Percentiles rank a stretch among this genome's conserved stretches.
phyloP scores from a whole-genome alignment of 2,113 vertebrate genomes.

The Globicephala melas region DNA sequence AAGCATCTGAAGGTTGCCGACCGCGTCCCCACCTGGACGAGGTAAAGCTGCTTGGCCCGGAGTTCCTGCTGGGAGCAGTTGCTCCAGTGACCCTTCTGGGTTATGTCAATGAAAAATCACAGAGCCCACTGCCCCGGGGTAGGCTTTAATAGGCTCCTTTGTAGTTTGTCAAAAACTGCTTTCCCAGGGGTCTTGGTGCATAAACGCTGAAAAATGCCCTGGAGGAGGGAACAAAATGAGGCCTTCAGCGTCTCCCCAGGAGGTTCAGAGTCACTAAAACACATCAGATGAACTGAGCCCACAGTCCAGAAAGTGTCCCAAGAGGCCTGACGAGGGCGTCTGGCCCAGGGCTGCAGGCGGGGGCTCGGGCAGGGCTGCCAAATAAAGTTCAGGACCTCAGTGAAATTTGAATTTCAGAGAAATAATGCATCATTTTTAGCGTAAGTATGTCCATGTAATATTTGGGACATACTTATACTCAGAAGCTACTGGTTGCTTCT shows the following conservation, averaged over 20 bases:
- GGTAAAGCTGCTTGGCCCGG: not conserved
- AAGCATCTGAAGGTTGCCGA: not conserved
- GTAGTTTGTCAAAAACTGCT: not conserved
- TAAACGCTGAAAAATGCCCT: not conserved
- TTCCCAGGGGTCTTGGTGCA: not conserved
- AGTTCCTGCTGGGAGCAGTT: not conserved
- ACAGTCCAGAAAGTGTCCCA: not conserved
- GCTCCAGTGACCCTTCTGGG: not conserved
- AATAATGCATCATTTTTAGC: not conserved
- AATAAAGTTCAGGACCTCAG: not conserved
- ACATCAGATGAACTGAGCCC: not conserved
- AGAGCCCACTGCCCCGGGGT: not conserved
- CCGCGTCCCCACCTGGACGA: not conserved
- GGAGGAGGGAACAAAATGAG: not conserved
- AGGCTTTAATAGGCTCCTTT: not conserved
- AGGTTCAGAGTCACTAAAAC: not conserved
- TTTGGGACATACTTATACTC: not conserved
- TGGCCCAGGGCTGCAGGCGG: not conserved
- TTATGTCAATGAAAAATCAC: not conserved
- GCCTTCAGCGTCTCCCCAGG: not conserved
- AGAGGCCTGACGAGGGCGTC: not conserved
- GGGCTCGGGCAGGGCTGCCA: not conserved
- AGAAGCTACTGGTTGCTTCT: not conserved
- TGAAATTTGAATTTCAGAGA: not conserved
- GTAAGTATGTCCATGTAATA: not conserved